Conservation (phyloP, 2,888 invertebrate species). For the Nomada fucata region DNA sequence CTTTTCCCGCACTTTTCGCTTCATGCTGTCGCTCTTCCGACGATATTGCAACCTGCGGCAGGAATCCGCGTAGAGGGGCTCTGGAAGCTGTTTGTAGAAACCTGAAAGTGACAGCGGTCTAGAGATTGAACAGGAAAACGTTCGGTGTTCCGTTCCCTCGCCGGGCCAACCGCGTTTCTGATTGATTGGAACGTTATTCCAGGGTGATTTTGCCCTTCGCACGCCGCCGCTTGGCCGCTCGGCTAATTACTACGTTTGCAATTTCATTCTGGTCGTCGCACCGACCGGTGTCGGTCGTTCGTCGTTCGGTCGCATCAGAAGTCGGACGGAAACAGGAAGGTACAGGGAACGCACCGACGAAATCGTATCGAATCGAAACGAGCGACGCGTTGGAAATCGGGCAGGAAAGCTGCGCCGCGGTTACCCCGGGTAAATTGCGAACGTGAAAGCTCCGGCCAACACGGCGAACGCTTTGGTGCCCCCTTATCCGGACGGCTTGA, state of each 20-base stretch:
- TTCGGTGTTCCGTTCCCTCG: slow-evolving; percentile 27
- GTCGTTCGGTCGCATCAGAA: background rate
- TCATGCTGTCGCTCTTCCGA: slow-evolving; percentile 87
- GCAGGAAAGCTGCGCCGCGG: background rate
- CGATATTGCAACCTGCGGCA: slow-evolving; percentile 86
- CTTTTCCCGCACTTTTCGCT: slow-evolving; percentile 86
- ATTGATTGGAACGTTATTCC: slow-evolving; percentile 1
- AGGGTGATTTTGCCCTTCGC: slow-evolving; percentile 1
- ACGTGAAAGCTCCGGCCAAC: background rate
- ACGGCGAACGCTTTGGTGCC: background rate
- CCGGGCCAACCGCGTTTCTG: background rate
- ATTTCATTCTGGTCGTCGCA: background rate
- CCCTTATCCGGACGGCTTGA: background rate
- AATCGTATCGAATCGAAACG: background rate
- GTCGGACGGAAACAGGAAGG: background rate
- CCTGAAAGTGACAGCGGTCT: slow-evolving; percentile 82
- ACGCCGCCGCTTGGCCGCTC: background rate
- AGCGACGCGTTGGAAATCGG: background rate
- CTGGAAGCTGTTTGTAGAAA: slow-evolving; percentile 87
- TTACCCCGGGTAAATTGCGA: slow-evolving; percentile 9
- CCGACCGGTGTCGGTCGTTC: background rate
- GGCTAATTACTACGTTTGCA: background rate
- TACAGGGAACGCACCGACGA: background rate
- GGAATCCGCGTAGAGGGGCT: slow-evolving; percentile 86
- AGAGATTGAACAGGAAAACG: slow-evolving; percentile 47